Base-by-base conservation (phyloP, 2,888 invertebrate genomes). In the Zaprionus lineosus region DNA sequence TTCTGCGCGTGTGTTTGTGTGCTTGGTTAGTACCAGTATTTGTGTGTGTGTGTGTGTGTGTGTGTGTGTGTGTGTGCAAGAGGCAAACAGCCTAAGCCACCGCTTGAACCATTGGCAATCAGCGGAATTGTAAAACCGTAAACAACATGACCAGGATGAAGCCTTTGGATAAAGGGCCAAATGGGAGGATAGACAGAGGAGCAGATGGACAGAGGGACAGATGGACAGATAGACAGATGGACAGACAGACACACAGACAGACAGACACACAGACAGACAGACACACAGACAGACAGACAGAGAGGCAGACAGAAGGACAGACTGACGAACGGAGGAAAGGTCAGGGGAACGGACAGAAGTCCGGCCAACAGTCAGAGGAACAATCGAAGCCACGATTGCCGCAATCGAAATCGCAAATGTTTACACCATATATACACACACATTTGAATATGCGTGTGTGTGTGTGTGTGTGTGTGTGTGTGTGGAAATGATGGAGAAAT, bases 71-170 rank as follows among this genome's bases (percentile, higher is more conserved):
- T 41, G 52, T 40, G 53, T 50, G 29, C 50, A 26, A 36, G 48
- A 34, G 36, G 59, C 68, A 72, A 74, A 69, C 58, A 53, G 53
- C 60, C 71, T 77, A 77, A 74, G 70, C 74, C 58, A 24, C 48
- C 65, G 60, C 36, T 67, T 60, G 39, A 71, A 74, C 72, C 76
- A 62, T 53, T 57, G 72, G 62, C 83, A 77, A 82, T 82, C 76
- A 77, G 83, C 73, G 62, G 53, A 78, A 82, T 78, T 77, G 79
- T 75, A 72, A 78, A 72, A 69, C 83, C 83, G 73, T 82, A 78
- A 82, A 72, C 69, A 82, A 71, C 75, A 65, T 39, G 61, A 51
- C 40, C 67, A 52, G 26, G 18, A 48, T 34, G 15, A 12, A 33
- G 40, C n/a, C n/a, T n/a, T n/a, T n/a, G n/a, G n/a, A n/a, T n/a